These are phyloP conservation scores for Addax nasomaculatus DNA, from an alignment of 2,113 vertebrate species.

Conservation along the genomic window DNA sequence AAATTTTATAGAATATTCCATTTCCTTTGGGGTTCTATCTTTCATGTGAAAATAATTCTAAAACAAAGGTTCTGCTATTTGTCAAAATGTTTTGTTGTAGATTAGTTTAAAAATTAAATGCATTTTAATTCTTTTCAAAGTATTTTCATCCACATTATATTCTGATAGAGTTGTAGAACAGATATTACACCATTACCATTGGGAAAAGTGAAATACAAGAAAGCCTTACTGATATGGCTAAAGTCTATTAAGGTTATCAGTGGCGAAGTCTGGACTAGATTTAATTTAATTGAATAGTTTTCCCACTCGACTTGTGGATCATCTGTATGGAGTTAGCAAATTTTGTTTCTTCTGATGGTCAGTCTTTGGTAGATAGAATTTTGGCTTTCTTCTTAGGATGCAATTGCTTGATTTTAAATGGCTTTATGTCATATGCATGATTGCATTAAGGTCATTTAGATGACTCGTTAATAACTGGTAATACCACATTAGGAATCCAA, in stretches of 20 bases:
- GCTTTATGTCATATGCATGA: background rate
- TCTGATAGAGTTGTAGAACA: background rate
- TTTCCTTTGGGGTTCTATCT: background rate
- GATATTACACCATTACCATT: background rate
- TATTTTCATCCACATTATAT: background rate
- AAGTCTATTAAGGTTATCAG: background rate
- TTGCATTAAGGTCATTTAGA: background rate
- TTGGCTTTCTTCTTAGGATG: background rate
- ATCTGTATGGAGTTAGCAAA: background rate
- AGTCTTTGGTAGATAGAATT: background rate
- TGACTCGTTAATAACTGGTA: background rate
- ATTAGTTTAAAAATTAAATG: background rate
- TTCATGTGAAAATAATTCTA: background rate
- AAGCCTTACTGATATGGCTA: background rate
- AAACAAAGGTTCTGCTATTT: background rate
- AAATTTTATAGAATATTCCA: background rate
- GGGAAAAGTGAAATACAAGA: background rate
- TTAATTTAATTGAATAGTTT: background rate
- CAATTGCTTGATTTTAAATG: background rate
- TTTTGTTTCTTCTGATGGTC: background rate
- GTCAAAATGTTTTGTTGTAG: background rate
- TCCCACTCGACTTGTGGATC: background rate
- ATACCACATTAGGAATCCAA: background rate
- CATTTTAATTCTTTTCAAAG: background rate
- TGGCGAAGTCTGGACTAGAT: background rate